Evolutionary conservation across 2,888 invertebrate genomes (phyloP).

Genomic region (Sphaerophoria rueppellii): DNA sequence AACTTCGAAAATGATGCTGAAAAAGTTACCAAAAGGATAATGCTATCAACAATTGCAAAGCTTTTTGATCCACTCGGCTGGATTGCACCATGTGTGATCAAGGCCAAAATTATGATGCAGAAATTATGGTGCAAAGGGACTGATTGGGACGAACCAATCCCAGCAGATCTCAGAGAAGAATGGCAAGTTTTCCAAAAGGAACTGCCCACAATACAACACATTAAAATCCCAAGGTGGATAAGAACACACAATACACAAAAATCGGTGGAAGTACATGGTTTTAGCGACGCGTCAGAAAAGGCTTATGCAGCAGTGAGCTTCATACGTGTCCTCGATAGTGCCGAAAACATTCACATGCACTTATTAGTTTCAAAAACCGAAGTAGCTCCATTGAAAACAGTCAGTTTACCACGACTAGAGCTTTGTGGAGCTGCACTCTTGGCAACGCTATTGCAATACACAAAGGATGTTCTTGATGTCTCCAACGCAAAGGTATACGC

Average conservation of each 20-base stretch:
- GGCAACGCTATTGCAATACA: constrained; percentile 30
- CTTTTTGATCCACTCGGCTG: constrained; percentile 36
- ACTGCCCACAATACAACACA: background rate
- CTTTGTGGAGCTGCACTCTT: constrained; percentile 60
- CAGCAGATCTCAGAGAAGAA: background rate
- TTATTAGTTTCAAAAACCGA: background rate
- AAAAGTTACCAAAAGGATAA: constrained; percentile 8
- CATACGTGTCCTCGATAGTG: constrained; percentile 3
- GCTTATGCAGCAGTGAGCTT: constrained; percentile 11
- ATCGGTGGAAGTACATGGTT: background rate
- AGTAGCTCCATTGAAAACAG: constrained; percentile 62
- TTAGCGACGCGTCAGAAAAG: background rate
- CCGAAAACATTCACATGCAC: constrained; percentile 2
- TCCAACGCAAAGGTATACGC: constrained; percentile 19
- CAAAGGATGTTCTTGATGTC: background rate
- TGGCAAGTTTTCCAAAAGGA: constrained; percentile 16
- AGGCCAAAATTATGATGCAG: constrained; percentile 19
- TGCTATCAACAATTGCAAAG: constrained; percentile 27
- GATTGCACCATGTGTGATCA: constrained; percentile 14
- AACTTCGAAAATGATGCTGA: background rate
- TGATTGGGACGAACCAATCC: background rate
- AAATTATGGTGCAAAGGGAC: constrained; percentile 2
- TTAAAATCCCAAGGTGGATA: constrained; percentile 40
- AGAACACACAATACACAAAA: constrained; percentile 13
- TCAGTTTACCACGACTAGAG: constrained; percentile 61